phyloP scores from a whole-genome alignment of 2,113 vertebrate species.

The Conger conger region DNA sequence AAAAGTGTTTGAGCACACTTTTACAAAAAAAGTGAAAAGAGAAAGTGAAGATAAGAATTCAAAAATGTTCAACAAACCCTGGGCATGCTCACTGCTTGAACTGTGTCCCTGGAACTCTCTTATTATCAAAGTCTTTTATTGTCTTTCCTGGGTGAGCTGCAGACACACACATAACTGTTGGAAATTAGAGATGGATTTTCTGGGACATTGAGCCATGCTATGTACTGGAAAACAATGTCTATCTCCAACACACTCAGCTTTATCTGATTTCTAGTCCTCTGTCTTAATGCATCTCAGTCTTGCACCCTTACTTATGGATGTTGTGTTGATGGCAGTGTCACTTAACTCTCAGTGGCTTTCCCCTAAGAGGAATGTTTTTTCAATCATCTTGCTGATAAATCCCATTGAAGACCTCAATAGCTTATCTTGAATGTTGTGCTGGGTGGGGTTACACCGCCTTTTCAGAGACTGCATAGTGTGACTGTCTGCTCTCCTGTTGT shows the following conservation, averaged over 20 bases:
- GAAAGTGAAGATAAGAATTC: too few species aligned
- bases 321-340: neutral
- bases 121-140: neutral
- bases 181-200: neutral
- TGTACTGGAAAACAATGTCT: neutral
- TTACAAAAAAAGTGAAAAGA: too few species aligned
- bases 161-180: neutral
- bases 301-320: neutral
- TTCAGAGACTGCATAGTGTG: neutral
- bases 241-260: neutral
- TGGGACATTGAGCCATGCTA: neutral
- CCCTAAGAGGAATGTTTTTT: neutral
- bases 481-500: neutral
- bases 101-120: neutral
- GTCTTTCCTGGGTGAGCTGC: neutral
- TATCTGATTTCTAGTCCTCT: neutral
- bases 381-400: neutral
- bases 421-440: neutral
- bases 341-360: neutral
- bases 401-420: neutral
- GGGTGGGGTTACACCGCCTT: neutral
- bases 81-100: neutral
- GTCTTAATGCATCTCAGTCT: neutral
- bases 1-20: too few species aligned
- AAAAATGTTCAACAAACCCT: too few species aligned